Evolutionary conservation across 2,797 vertebrate genomes (phyloP).

Genomic region (Lepilemur septentrionalis): DNA sequence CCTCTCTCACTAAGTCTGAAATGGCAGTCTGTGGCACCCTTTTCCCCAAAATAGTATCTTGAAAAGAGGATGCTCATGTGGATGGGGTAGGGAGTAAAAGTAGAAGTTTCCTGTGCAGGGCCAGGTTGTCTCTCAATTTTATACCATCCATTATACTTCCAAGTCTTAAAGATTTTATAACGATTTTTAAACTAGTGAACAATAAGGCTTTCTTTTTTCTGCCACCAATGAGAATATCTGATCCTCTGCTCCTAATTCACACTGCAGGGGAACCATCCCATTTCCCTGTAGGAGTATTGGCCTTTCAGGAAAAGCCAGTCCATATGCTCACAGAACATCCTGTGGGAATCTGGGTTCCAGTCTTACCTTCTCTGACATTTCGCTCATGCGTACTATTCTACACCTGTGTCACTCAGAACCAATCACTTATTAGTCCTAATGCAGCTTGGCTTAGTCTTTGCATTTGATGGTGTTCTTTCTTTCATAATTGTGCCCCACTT

Average conservation of each 20-base stretch:
- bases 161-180: background rate
- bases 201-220: background rate
- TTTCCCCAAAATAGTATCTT: background rate
- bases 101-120: background rate
- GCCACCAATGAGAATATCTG: background rate
- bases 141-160: background rate
- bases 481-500: background rate
- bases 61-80: background rate
- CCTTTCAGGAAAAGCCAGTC: background rate
- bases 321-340: accelerated
- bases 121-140: background rate
- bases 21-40: background rate
- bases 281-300: background rate
- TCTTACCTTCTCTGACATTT: background rate
- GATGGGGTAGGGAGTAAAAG: background rate
- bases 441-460: background rate
- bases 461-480: background rate
- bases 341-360: background rate
- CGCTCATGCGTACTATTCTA: accelerated
- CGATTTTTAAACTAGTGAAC: background rate
- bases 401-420: background rate
- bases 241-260: background rate
- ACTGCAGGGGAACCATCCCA: background rate
- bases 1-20: background rate
- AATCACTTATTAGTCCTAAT: background rate